Percentiles rank a stretch among this genome's conserved stretches.
phyloP scores from a whole-genome alignment of 2,888 invertebrate genomes.

The Himalopsyche tibetana region DNA sequence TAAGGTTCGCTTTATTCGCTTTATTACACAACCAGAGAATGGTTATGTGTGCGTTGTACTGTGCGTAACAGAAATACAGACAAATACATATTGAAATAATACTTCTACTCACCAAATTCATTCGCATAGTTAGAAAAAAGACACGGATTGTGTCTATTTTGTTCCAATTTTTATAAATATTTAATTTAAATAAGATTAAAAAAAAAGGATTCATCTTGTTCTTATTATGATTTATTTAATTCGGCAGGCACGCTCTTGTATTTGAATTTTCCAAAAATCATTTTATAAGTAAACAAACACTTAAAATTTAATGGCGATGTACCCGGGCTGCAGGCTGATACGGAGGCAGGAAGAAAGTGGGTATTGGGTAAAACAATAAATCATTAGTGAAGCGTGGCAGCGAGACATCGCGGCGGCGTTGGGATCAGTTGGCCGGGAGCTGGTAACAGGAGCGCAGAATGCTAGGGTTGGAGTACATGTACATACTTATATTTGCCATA shows the following conservation, averaged over 20 bases:
- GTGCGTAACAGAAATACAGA: too few relatives aligned
- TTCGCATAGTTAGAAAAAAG: too few relatives aligned
- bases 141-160: too few relatives aligned
- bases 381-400: constrained; percentile 61
- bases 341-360: constrained; percentile 56
- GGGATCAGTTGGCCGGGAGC: constrained; percentile 60
- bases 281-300: constrained; percentile 54
- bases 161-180: too few relatives aligned
- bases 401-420: constrained; percentile 52
- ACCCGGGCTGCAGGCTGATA: constrained; percentile 52
- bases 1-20: too few relatives aligned
- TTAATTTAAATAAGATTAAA: too few relatives aligned
- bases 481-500: constrained; percentile 8
- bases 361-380: constrained; percentile 59
- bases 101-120: too few relatives aligned
- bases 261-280: constrained; percentile 12
- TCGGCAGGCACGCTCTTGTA: background rate
- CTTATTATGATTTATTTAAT: background rate
- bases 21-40: too few relatives aligned
- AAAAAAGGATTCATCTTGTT: background rate
- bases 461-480: constrained; percentile 10
- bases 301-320: constrained; percentile 58
- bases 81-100: too few relatives aligned
- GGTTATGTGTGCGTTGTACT: too few relatives aligned
- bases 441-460: constrained; percentile 52